Evolutionary conservation across 2,113 vertebrate species (phyloP), one percentile per base, ranked within the genome.

Genomic region (Nycticryphes semicollaris): DNA sequence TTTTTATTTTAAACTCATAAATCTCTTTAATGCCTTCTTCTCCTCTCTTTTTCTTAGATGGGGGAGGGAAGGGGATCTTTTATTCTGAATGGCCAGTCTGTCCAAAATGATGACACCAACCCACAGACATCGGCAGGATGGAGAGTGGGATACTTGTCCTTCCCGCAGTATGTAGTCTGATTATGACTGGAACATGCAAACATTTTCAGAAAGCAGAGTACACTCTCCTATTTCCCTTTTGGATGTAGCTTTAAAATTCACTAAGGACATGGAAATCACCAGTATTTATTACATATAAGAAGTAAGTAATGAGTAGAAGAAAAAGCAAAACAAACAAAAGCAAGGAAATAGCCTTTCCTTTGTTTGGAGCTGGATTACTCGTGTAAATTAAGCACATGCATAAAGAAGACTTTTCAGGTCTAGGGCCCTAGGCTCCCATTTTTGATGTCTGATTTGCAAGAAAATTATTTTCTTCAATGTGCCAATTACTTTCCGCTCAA

Each of bases 401-500:
- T 70, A 95, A 96, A 70, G 27, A 76, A 66, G 51, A 76, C 19
- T 74, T 96, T 93, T 83, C 18, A 50, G 60, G 76, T 80, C 75
- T 59, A 86, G 23, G 28, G 68, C 94, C 68, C 27, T 41, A 81
- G 83, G 88, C 82, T 78, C 88, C 79, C 27, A 56, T 94, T 96
- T 88, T 20, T 63, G 79, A 84, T 74, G 66, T 85, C 87, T 96
- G 77, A 89, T 96, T 96, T 90, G 35, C 68, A 90, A 90, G 83
- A 94, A 92, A 93, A 91, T 93, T 1, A 90, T 96, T 94, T 93
- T 87, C 78, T 91, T 89, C 78, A 75, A 45, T 48, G 33, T 68
- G 51, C 51, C 92, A 89, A 90, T 95, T 97, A 89, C 76, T 84
- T 96, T 94, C 70, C 86, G 47, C 60, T 81, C 33, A 84, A 60